A percentile compares a stretch with the other conserved stretches of the same genome.
phyloP scores from a whole-genome alignment of 2,797 vertebrate genomes.

The Micropoecilia bifurca region DNA sequence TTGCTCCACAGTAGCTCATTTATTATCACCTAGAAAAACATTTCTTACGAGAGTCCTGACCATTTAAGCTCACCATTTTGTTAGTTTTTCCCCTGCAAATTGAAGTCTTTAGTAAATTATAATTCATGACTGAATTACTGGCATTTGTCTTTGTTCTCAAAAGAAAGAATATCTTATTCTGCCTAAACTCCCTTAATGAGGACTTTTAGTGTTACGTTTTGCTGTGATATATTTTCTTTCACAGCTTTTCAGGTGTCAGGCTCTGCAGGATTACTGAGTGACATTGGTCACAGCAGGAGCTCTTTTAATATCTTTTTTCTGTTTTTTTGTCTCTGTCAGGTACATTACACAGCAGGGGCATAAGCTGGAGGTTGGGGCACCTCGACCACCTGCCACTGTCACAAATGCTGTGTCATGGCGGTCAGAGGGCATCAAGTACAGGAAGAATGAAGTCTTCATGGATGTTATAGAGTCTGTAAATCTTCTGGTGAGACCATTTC shows the following conservation, averaged over 20 bases:
- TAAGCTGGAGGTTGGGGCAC: constrained; percentile 84
- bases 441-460: constrained; percentile 89
- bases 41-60: constrained; percentile 3
- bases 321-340: constrained; percentile 60
- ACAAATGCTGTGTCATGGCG: constrained; percentile 88
- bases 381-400: constrained; percentile 85
- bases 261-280: constrained; percentile 16
- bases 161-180: neutral
- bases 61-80: neutral
- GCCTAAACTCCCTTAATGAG: neutral
- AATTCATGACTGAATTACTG: neutral
- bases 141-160: constrained; percentile 3
- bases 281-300: constrained; percentile 20
- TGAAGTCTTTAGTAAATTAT: neutral
- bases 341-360: constrained; percentile 87
- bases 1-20: constrained; percentile 23
- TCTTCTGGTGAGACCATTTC: constrained; percentile 77
- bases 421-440: constrained; percentile 87
- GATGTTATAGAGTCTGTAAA: constrained; percentile 88
- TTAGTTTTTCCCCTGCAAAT: neutral
- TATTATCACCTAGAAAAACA: constrained; percentile 19
- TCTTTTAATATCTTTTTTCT: constrained; percentile 14
- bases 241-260: constrained; percentile 1
- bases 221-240: constrained; percentile 2
- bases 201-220: neutral